Percentiles rank a stretch among this genome's conserved stretches.
These are phyloP conservation scores for Ceraclea dissimilis DNA, from an alignment of 2,888 invertebrate species.

Conservation along the genomic window DNA sequence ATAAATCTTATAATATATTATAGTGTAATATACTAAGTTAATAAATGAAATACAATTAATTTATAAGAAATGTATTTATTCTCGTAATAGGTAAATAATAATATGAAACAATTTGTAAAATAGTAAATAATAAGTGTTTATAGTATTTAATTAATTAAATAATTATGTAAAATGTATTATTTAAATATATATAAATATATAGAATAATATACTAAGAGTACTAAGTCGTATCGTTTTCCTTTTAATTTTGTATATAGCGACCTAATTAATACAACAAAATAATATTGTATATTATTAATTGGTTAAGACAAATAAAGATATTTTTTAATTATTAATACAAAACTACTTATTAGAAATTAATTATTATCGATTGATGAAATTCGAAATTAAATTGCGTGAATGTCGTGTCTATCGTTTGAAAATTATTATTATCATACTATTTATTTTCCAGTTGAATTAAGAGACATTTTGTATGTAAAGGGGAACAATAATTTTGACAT, in stretches of 20 bases:
- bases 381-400: not conserved
- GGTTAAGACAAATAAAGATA: conserved; percentile 22
- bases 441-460: conserved; percentile 3
- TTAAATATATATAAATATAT: conserved; percentile 8
- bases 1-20: conserved; percentile 1
- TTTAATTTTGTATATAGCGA: not conserved
- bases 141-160: conserved; percentile 16
- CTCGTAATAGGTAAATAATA: conserved; percentile 25
- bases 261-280: not conserved
- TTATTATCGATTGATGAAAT: not conserved
- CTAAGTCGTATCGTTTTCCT: conserved; percentile 10
- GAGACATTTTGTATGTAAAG: not conserved
- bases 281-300: conserved; percentile 14
- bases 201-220: conserved; percentile 4
- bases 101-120: conserved; percentile 29
- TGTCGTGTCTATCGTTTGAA: conserved; percentile 1
- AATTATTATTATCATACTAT: conserved; percentile 10
- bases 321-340: conserved; percentile 24
- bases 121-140: conserved; percentile 47
- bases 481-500: conserved; percentile 5
- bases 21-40: conserved; percentile 1
- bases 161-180: conserved; percentile 14
- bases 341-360: conserved; percentile 18
- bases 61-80: conserved; percentile 27
- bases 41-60: conserved; percentile 19